Conservation (phyloP, 2,113 vertebrate genomes). For the Hippocampus barbouri region DNA sequence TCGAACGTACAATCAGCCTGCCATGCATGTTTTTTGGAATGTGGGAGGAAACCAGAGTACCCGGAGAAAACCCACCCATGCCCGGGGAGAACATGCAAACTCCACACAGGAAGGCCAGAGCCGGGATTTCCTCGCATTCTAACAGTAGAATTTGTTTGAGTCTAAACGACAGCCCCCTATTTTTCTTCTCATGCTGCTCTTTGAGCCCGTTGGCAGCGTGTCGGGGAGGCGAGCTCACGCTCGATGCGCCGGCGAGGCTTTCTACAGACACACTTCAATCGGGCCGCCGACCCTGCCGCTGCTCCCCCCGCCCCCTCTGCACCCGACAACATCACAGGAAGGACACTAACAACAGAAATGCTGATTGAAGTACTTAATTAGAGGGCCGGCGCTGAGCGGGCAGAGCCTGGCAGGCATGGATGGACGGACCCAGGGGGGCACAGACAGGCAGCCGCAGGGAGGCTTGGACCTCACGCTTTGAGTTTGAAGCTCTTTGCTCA, state of each 20-base stretch:
- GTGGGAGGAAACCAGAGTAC: too few relatives aligned
- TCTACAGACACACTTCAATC: constrained; percentile 63
- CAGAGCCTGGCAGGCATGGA: constrained; percentile 54
- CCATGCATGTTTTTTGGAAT: too few relatives aligned
- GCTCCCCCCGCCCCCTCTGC: constrained; percentile 56
- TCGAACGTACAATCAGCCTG: too few relatives aligned
- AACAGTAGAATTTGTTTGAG: neutral
- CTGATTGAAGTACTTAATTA: constrained; percentile 73
- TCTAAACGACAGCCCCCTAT: constrained; percentile 29
- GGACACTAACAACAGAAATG: constrained; percentile 64
- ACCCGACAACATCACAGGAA: constrained; percentile 60
- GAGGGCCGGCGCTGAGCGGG: constrained; percentile 61
- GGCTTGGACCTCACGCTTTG: constrained; percentile 31
- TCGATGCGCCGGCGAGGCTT: constrained; percentile 49
- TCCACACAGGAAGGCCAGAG: too few relatives aligned
- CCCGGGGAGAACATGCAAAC: too few relatives aligned
- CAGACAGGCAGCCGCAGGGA: constrained; percentile 32
- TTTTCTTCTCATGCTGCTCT: constrained; percentile 52
- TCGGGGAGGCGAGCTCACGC: constrained; percentile 57
- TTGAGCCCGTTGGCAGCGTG: constrained; percentile 57
- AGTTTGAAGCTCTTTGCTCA: constrained; percentile 32
- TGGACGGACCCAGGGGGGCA: constrained; percentile 37
- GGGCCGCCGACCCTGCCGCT: constrained; percentile 49
- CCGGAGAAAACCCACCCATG: too few relatives aligned
- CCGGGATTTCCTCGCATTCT: too few relatives aligned